phyloP scores from a whole-genome alignment of 2,797 vertebrate species.

The Karalla daura region DNA sequence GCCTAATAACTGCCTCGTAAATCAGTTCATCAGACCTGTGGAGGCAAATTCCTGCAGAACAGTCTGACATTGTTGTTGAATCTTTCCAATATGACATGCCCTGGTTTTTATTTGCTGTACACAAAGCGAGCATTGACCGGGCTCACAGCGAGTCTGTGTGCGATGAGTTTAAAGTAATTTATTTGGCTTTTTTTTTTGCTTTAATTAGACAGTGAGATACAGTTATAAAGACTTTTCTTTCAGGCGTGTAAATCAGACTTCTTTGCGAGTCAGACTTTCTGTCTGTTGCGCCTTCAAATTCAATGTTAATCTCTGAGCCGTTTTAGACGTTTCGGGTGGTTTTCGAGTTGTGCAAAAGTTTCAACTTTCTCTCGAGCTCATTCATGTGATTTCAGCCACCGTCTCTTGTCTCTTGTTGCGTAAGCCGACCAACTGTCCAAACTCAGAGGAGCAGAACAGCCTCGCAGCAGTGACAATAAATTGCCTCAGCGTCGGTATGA shows the following conservation, averaged over 20 bases:
- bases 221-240: neutral
- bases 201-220: neutral
- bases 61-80: neutral
- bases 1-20: neutral
- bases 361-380: no score
- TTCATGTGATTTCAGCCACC: no score
- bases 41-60: neutral
- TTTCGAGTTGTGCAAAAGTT: no score
- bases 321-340: neutral
- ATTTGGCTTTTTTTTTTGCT: neutral
- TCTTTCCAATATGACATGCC: neutral
- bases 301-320: neutral
- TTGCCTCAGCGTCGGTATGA: neutral
- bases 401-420: neutral
- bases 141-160: neutral
- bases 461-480: constrained; percentile 10
- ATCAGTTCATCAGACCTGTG: neutral
- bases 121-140: neutral
- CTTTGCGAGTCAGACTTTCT: neutral
- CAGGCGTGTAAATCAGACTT: neutral
- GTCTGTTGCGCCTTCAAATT: neutral
- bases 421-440: neutral
- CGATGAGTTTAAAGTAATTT: neutral
- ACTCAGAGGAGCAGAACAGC: neutral
- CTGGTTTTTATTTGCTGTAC: neutral